Base-by-base conservation (phyloP, 2,797 vertebrate species). In the Crenichthys baileyi region DNA sequence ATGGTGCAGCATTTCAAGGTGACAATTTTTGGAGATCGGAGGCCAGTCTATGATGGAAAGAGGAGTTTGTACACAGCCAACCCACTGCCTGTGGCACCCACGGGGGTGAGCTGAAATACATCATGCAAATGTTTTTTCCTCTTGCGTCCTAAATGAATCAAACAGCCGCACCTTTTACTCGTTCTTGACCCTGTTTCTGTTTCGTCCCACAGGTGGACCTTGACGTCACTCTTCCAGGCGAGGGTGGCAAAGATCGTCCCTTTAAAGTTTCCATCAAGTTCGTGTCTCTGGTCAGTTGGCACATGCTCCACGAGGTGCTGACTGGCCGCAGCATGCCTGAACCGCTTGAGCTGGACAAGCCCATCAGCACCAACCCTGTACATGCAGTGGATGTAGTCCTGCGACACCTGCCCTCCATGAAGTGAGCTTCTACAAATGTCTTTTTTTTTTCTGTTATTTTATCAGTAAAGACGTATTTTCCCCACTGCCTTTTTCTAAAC, bases 1-100 rank as follows among this genome's bases (percentile, higher is more conserved):
- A 99, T 99, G 98, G 98, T 99, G 93, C 97, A 99, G 94, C 98
- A 99, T 96, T 99, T 99, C 95, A 99, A 99, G 96, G 98, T 99
- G 92, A 99, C 97, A 73, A 99, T 99, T 96, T 99, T 99, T 95
- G 98, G 98, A 92, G 98, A 99, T 94, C 96, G 97, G 77, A 96
- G 96, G 92, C 98, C 98, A 11, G 98, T 99, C 85, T 99, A 99
- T 84, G 98, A 99, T 97, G 98, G 98, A 83, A 99, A 99, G 95
- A 98, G 91, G 95, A 99, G 97, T 92, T 96, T 99, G 84, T 99
- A 99, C 90, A 99, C 98, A 83, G 98, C 98, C 89, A 98, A 99
- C 85, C 97, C 98, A 12, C 97, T 99, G 85, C 98, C 98, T 84
- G 98, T 99, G 91, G 98, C 98, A 80, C 96, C 97, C 72, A 91